These are phyloP conservation scores for Drosophila paranaensis DNA, from an alignment of 2,888 invertebrate species.

Conservation along the genomic window DNA sequence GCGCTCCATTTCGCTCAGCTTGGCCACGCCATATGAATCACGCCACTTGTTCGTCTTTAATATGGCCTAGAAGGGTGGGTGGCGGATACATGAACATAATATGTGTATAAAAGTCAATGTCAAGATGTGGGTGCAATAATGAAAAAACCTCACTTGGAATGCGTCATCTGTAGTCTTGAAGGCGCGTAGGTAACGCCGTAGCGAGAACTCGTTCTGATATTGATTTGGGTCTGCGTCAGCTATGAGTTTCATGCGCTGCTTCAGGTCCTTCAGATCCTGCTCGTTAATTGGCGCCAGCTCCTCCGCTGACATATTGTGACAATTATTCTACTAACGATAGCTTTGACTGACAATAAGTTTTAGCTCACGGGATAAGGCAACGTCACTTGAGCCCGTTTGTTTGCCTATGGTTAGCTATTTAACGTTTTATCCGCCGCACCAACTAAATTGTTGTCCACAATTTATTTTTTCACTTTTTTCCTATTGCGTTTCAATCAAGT, in stretches of 20 bases:
- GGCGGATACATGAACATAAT: slow-evolving; percentile 4
- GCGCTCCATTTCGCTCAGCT: slow-evolving; percentile 86
- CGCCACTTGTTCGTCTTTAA: slow-evolving; percentile 93
- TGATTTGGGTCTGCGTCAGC: slow-evolving; percentile 90
- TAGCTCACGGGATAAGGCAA: neutral
- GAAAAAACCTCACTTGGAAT: slow-evolving; percentile 87
- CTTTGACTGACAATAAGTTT: neutral
- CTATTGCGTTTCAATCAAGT: slow-evolving; percentile 51
- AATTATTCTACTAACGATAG: slow-evolving; percentile 24
- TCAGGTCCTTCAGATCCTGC: slow-evolving; percentile 88
- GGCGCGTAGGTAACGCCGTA: slow-evolving; percentile 89
- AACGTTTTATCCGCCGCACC: slow-evolving; percentile 15
- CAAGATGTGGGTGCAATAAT: slow-evolving; percentile 38
- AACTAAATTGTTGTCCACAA: slow-evolving; percentile 26
- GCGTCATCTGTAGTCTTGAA: slow-evolving; percentile 90
- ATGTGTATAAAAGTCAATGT: slow-evolving; percentile 44
- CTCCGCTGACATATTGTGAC: slow-evolving; percentile 82
- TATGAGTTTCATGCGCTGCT: slow-evolving; percentile 90
- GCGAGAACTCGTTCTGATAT: slow-evolving; percentile 90
- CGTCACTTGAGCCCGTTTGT: neutral
- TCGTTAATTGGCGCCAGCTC: slow-evolving; percentile 86
- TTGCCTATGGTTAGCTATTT: slow-evolving; percentile 3
- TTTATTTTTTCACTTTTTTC: slow-evolving; percentile 50
- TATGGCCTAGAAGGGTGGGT: slow-evolving; percentile 86
- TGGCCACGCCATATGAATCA: slow-evolving; percentile 89